These are phyloP conservation scores for Drosophila pallidifrons DNA, from an alignment of 1,140 invertebrate species.

Conservation along the genomic window DNA sequence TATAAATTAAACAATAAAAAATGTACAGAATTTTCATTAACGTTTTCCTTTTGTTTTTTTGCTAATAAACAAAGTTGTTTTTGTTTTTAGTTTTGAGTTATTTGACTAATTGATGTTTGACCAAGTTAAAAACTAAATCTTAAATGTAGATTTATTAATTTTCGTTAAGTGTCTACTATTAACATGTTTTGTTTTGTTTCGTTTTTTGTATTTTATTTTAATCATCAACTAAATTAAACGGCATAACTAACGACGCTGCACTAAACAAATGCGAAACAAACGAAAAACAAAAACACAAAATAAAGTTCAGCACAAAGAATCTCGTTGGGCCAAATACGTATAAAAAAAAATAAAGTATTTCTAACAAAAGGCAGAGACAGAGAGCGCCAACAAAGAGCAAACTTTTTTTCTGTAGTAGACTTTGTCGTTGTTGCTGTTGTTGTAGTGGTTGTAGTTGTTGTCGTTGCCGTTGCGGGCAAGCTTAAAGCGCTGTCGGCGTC, in stretches of 20 bases:
- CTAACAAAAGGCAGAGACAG: conserved; percentile 53
- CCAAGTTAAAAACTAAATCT: conserved; percentile 63
- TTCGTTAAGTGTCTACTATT: conserved; percentile 75
- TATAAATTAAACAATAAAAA: conserved; percentile 83
- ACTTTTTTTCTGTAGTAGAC: conserved; percentile 38
- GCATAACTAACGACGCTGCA: conserved; percentile 80
- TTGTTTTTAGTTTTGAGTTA: conserved; percentile 56
- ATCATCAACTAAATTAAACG: conserved; percentile 80
- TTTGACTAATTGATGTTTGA: conserved; percentile 81
- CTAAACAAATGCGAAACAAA: conserved; percentile 72
- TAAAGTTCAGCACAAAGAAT: conserved; percentile 50
- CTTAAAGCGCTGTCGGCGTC: conserved; percentile 48
- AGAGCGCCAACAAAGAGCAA: conserved; percentile 52
- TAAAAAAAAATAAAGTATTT: conserved; percentile 43
- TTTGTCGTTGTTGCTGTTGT: conserved; percentile 19
- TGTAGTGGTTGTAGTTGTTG: conserved; percentile 16
- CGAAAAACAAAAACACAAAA: conserved; percentile 41
- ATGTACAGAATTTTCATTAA: conserved; percentile 78
- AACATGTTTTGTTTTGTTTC: conserved; percentile 54
- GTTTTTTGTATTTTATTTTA: conserved; percentile 44
- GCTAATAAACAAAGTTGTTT: conserved; percentile 64
- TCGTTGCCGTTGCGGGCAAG: conserved; percentile 37
- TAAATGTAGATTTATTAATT: conserved; percentile 57
- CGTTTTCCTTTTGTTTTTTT: conserved; percentile 50
- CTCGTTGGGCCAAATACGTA: conserved; percentile 49